Percentiles rank a stretch among this genome's conserved stretches.
Conservation (phyloP, 1,140 invertebrate genomes). For the Maconellicoccus hirsutus region DNA sequence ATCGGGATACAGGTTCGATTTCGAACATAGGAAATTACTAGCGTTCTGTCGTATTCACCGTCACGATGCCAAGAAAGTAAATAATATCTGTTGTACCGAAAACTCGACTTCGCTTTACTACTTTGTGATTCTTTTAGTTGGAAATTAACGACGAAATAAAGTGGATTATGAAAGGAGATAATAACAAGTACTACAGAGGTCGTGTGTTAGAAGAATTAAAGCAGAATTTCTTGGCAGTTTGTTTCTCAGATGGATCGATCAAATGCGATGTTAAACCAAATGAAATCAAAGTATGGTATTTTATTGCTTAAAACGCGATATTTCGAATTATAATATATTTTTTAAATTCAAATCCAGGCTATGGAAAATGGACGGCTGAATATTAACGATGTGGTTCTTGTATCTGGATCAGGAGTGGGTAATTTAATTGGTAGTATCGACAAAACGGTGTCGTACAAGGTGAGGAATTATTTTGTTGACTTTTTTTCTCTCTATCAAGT, state of each 20-base stretch:
- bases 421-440: background rate
- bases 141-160: background rate
- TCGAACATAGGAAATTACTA: background rate
- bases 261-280: background rate
- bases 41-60: background rate
- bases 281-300: background rate
- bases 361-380: background rate
- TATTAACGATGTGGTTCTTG: background rate
- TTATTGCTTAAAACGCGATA: background rate
- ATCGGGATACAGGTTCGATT: background rate
- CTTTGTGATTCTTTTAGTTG: background rate
- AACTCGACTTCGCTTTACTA: background rate
- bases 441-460: background rate
- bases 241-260: background rate
- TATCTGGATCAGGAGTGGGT: background rate
- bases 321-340: background rate
- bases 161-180: background rate
- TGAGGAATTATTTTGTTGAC: background rate
- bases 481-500: background rate
- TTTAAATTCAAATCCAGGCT: background rate
- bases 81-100: background rate
- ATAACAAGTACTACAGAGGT: background rate
- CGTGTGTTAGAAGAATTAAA: background rate
- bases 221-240: background rate
- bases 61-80: background rate